These are phyloP conservation scores for Smutsia gigantea DNA, from an alignment of 2,797 vertebrate genomes.

Conservation along the genomic window DNA sequence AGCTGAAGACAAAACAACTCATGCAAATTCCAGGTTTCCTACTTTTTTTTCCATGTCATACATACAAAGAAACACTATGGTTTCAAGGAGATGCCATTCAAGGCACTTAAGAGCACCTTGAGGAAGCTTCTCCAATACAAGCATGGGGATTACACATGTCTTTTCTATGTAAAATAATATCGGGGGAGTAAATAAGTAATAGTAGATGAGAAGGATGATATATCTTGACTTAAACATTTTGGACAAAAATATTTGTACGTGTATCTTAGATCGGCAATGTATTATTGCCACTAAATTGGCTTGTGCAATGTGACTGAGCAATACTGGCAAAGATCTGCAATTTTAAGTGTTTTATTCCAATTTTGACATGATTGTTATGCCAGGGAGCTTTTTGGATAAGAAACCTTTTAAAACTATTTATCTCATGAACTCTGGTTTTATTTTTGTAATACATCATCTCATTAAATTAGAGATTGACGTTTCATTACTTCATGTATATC, in stretches of 20 bases:
- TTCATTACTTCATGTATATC: slow-evolving; percentile 50
- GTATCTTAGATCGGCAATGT: neutral
- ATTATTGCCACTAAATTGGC: slow-evolving; percentile 36
- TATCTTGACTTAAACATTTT: neutral
- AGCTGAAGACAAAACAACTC: neutral
- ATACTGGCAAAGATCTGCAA: slow-evolving; percentile 26
- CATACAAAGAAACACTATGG: neutral
- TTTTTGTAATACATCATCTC: slow-evolving; percentile 55
- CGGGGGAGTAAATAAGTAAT: neutral
- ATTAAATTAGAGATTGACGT: slow-evolving; percentile 63
- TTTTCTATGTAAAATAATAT: neutral
- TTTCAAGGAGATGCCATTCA: neutral
- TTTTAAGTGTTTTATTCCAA: slow-evolving; percentile 55
- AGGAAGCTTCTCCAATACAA: neutral
- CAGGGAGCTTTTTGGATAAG: slow-evolving; percentile 40
- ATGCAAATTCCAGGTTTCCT: neutral
- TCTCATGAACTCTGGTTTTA: slow-evolving; percentile 51
- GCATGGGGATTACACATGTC: neutral
- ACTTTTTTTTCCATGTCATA: neutral
- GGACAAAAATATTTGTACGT: neutral
- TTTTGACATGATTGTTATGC: slow-evolving; percentile 50
- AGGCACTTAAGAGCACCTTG: neutral
- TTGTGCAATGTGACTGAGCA: neutral
- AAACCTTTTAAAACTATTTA: slow-evolving; percentile 52
- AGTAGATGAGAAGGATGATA: neutral